Percentiles rank a stretch among this genome's conserved stretches.
Evolutionary conservation across 2,888 invertebrate genomes (phyloP).

Genomic region (Eristalis pertinax): DNA sequence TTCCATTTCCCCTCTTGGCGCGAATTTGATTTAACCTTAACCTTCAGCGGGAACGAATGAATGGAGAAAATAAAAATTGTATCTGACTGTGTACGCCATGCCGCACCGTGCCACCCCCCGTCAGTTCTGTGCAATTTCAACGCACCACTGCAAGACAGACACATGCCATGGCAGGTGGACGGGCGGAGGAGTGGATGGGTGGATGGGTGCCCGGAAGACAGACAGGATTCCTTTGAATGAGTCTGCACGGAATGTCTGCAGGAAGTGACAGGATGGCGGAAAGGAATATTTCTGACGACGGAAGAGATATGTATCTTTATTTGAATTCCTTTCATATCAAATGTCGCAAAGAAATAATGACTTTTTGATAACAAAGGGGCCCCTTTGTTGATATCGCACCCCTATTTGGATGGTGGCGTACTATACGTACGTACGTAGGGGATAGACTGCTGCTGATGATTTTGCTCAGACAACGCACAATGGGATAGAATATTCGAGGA

Average conservation of each 20-base stretch:
- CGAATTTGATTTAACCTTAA: not conserved
- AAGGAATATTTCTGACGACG: not conserved
- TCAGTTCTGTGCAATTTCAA: not conserved
- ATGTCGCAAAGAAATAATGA: not conserved
- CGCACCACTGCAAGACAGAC: not conserved
- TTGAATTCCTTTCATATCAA: constrained; percentile 1
- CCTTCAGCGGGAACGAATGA: not conserved
- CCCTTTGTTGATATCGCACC: not conserved
- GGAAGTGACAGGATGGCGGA: not conserved
- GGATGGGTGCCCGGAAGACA: not conserved
- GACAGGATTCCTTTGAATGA: not conserved
- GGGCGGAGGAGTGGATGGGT: no score
- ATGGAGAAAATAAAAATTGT: not conserved
- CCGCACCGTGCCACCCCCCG: not conserved
- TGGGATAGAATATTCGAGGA: not conserved
- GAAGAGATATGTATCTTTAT: not conserved
- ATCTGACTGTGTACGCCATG: not conserved
- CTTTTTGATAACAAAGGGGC: not conserved
- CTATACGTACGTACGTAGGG: not conserved
- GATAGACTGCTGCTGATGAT: not conserved
- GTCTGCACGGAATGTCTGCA: not conserved
- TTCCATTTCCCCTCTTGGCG: not conserved
- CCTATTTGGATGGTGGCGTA: not conserved
- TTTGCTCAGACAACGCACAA: not conserved
- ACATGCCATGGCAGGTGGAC: not conserved